Conservation (phyloP, 2,888 invertebrate species). For the Xylota segnis region DNA sequence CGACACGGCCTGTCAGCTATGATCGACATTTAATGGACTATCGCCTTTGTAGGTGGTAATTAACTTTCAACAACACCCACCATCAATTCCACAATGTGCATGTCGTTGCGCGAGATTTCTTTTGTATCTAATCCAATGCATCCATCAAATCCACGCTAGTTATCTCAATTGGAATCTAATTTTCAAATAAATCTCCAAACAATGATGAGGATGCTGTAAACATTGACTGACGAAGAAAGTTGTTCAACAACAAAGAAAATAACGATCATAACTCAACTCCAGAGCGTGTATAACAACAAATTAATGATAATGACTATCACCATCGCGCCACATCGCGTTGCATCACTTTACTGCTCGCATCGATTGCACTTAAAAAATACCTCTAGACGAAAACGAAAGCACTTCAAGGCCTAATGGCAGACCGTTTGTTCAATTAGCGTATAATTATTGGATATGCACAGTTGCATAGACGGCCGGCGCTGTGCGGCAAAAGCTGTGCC, state of each 20-base stretch:
- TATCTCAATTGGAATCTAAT: constrained; percentile 7
- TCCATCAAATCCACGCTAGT: constrained; percentile 6
- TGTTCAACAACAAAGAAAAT: constrained; percentile 2
- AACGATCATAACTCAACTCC: neutral
- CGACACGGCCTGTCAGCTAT: neutral
- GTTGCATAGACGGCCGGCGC: constrained; percentile 35
- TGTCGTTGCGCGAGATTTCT: neutral
- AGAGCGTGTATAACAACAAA: constrained; percentile 33
- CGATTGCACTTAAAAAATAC: constrained; percentile 18
- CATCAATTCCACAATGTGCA: neutral
- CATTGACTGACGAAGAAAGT: constrained; percentile 41
- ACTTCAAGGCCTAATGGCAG: constrained; percentile 43
- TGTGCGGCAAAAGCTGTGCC: neutral
- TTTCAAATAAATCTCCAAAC: constrained; percentile 7
- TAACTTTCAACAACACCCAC: constrained; percentile 12
- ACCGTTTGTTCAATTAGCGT: constrained; percentile 67
- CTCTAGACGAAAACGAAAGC: constrained; percentile 64
- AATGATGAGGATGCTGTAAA: neutral
- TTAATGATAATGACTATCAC: constrained; percentile 41
- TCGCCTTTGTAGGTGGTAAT: neutral
- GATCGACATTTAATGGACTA: neutral
- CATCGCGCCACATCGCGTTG: constrained; percentile 16
- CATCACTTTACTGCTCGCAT: constrained; percentile 29
- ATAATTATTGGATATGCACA: constrained; percentile 66
- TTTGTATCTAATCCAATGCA: neutral